Conservation (phyloP, 2,113 vertebrate species). For the Synchiropus splendidus region DNA sequence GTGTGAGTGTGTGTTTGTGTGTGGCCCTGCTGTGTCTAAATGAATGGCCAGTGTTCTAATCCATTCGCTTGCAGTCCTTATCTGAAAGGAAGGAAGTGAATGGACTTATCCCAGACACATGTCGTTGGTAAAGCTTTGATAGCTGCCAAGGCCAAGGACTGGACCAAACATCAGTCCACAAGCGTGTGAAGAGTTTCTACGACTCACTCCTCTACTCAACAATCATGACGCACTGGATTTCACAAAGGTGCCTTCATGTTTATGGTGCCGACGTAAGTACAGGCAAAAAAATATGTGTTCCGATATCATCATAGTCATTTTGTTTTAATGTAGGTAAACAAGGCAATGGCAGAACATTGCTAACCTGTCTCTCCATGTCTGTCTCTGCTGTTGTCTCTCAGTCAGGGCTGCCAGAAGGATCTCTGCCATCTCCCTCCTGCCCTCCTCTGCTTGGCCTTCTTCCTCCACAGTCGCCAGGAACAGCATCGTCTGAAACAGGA, state of each 20-base stretch:
- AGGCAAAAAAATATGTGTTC: too few species aligned
- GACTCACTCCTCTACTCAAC: too few species aligned
- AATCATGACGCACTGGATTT: too few species aligned
- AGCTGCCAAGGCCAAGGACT: conserved; percentile 43
- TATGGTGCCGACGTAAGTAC: too few species aligned
- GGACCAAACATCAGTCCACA: conserved; percentile 31
- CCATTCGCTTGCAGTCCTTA: conserved; percentile 52
- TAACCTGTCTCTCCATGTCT: conserved; percentile 89
- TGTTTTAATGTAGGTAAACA: too few species aligned
- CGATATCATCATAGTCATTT: too few species aligned
- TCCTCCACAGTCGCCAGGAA: conserved; percentile 63
- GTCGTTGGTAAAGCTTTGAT: conserved; percentile 40
- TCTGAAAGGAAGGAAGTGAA: conserved; percentile 64
- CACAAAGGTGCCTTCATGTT: too few species aligned
- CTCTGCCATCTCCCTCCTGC: conserved; percentile 70
- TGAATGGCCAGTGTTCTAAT: conserved; percentile 42
- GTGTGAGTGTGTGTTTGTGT: conserved; percentile 14
- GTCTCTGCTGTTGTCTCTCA: conserved; percentile 79
- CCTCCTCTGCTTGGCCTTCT: conserved; percentile 59
- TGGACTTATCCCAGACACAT: conserved; percentile 55
- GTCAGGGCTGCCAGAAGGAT: conserved; percentile 73
- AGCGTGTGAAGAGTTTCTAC: conserved; percentile 10
- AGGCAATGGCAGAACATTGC: too few species aligned
- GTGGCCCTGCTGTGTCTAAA: conserved; percentile 52
- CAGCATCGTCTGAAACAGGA: conserved; percentile 74